Percentiles rank a stretch among this genome's conserved stretches.
Conservation (phyloP, 2,113 vertebrate species). For the Scolopax mira region DNA sequence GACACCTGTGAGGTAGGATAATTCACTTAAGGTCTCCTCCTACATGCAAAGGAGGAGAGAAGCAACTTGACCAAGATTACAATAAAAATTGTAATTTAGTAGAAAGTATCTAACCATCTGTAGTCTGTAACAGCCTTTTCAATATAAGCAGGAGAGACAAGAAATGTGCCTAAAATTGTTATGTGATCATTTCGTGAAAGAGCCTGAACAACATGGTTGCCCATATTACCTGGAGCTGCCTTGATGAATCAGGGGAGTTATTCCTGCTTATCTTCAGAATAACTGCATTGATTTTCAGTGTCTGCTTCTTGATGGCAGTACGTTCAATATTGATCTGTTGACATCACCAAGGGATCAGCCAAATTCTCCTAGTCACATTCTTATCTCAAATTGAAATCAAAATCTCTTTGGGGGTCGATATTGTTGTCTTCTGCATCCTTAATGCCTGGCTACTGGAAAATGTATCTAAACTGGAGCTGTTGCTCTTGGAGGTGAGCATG, state of each 20-base stretch:
- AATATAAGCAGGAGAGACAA: not conserved
- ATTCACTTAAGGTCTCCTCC: not conserved
- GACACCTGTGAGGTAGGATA: not conserved
- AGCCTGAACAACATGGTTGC: not conserved
- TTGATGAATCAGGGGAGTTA: not conserved
- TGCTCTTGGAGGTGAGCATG: not conserved
- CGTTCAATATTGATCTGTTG: not conserved
- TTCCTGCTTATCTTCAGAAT: not conserved
- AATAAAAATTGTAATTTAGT: not conserved
- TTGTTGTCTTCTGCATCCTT: not conserved
- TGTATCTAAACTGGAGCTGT: not conserved
- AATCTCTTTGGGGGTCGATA: accelerated
- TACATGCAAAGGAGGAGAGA: not conserved
- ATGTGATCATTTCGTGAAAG: not conserved
- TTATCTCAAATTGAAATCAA: not conserved
- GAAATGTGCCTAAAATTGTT: not conserved
- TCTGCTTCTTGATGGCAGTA: not conserved
- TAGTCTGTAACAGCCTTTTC: not conserved
- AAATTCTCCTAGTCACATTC: not conserved
- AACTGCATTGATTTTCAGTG: not conserved
- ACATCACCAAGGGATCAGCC: not conserved
- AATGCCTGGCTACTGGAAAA: not conserved
- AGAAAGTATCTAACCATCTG: not conserved
- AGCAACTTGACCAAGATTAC: not conserved
- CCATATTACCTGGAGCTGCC: not conserved